Conservation (phyloP, 2,888 invertebrate genomes). For the Melanargia galathea region DNA sequence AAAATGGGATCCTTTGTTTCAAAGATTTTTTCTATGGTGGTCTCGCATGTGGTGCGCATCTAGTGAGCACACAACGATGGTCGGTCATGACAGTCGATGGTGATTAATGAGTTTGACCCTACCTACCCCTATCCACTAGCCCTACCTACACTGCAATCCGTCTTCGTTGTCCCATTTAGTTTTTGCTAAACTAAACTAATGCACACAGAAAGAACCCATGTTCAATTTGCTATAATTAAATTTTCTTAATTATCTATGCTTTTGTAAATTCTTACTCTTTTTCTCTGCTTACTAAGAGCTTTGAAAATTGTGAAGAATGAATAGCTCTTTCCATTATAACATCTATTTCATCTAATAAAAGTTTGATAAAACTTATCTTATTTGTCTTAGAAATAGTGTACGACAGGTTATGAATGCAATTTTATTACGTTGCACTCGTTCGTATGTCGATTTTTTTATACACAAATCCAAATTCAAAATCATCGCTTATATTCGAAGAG, state of each 20-base stretch:
- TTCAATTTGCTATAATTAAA: slow-evolving; percentile 3
- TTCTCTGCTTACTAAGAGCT: no score
- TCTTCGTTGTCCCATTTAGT: slow-evolving; percentile 56
- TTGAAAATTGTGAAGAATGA: no score
- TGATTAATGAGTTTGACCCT: slow-evolving; percentile 40
- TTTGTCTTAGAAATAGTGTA: no score
- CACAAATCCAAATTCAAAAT: no score
- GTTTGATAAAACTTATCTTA: no score
- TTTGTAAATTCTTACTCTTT: neutral
- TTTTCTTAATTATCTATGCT: no score
- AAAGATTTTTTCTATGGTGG: neutral
- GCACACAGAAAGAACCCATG: neutral
- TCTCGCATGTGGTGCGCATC: slow-evolving; percentile 2
- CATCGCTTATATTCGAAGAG: no score
- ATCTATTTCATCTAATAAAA: no score
- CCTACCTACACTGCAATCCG: slow-evolving; percentile 47
- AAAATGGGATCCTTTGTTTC: slow-evolving; percentile 1
- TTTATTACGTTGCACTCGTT: no score
- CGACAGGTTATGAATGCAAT: no score
- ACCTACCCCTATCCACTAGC: slow-evolving; percentile 18
- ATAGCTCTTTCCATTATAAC: no score
- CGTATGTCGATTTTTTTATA: no score
- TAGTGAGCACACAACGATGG: slow-evolving; percentile 14
- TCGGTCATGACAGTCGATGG: slow-evolving; percentile 43
- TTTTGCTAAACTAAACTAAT: slow-evolving; percentile 38